A percentile compares a stretch with the other conserved stretches of the same genome.
Conservation (phyloP, 2,888 invertebrate species). For the Pogonocherus hispidulus region DNA sequence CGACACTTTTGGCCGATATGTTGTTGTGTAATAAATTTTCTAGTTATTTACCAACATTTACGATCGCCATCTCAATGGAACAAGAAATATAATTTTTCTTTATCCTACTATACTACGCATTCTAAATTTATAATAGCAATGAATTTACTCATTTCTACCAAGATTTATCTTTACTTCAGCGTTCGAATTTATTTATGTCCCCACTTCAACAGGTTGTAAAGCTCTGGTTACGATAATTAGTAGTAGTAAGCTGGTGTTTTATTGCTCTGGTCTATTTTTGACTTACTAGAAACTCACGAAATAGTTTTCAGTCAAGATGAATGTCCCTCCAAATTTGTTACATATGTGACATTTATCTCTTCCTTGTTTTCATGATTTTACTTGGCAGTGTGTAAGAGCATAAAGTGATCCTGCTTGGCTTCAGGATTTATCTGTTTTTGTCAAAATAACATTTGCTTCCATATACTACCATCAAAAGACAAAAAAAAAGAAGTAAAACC, state of each 20-base stretch:
- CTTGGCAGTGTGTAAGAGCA: no score
- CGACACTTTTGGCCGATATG: neutral
- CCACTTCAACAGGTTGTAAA: constrained; percentile 17
- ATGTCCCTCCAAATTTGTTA: neutral
- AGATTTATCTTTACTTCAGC: constrained; percentile 3
- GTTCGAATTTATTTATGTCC: constrained; percentile 21
- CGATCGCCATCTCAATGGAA: neutral
- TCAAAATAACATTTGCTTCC: no score
- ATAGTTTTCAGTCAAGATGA: neutral
- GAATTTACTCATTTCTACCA: constrained; percentile 11
- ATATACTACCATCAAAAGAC: no score
- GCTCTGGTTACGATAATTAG: constrained; percentile 21
- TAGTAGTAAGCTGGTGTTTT: constrained; percentile 12
- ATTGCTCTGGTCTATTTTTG: constrained; percentile 18
- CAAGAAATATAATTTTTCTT: neutral
- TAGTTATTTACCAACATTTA: neutral
- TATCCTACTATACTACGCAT: neutral
- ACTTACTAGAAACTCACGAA: neutral
- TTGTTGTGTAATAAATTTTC: neutral
- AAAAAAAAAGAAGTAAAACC: no score
- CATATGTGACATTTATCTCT: neutral
- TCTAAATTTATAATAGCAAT: neutral
- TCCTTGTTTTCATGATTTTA: neutral
- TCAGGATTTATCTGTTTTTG: no score
- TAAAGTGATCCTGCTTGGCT: no score